These are phyloP conservation scores for Asobara japonica DNA, from an alignment of 1,140 invertebrate genomes.

Conservation along the genomic window DNA sequence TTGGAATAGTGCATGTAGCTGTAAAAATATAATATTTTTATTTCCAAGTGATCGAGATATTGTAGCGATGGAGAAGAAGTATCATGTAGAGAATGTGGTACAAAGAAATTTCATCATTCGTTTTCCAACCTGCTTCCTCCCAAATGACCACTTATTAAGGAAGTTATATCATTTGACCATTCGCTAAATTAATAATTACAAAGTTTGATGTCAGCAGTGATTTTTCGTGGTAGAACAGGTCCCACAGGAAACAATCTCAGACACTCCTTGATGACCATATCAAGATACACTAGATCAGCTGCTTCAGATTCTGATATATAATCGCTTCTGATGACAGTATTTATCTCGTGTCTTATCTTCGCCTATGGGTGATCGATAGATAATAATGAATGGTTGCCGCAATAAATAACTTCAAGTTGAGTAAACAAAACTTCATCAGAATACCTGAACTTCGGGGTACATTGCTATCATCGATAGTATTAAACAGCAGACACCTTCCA, in stretches of 20 bases:
- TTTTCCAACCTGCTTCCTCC: too few species aligned
- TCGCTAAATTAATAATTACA: slow-evolving; percentile 25
- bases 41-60: neutral
- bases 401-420: neutral
- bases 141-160: neutral
- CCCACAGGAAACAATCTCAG: slow-evolving; percentile 70
- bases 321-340: slow-evolving; percentile 62
- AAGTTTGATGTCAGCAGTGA: slow-evolving; percentile 62
- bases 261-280: slow-evolving; percentile 72
- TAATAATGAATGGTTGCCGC: neutral
- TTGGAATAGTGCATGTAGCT: slow-evolving; percentile 38
- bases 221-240: slow-evolving; percentile 66
- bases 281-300: slow-evolving; percentile 69
- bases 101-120: too few species aligned
- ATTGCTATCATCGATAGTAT: neutral
- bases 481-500: neutral
- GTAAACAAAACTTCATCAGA: too few species aligned
- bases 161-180: too few species aligned
- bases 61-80: too few species aligned
- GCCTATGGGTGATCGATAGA: slow-evolving; percentile 29
- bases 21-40: neutral
- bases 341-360: slow-evolving; percentile 66
- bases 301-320: slow-evolving; percentile 68
- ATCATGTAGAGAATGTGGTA: too few species aligned
- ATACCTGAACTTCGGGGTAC: slow-evolving; percentile 4